These are phyloP conservation scores for Hippoglossus hippoglossus DNA, from an alignment of 2,797 vertebrate genomes.

Conservation along the genomic window DNA sequence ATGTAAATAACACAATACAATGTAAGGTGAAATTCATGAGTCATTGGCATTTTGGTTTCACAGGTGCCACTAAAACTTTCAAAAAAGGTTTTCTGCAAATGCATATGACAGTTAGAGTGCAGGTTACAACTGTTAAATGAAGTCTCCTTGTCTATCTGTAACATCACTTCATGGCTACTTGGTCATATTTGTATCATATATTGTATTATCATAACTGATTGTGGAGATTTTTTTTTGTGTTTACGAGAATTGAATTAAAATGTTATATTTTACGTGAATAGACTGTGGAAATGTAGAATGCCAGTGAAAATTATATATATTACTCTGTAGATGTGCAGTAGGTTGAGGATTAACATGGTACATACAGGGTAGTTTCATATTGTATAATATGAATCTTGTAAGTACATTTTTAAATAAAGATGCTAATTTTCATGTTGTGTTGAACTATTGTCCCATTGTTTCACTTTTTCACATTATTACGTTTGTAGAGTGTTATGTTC, in stretches of 20 bases:
- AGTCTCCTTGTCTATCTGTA: constrained; percentile 27
- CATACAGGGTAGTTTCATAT: constrained; percentile 39
- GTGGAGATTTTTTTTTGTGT: constrained; percentile 37
- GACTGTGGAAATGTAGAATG: constrained; percentile 30
- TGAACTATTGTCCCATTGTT: neutral
- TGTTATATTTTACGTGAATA: constrained; percentile 36
- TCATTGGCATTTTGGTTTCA: neutral
- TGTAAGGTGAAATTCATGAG: neutral
- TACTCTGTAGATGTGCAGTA: constrained; percentile 12
- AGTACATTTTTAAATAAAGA: constrained; percentile 76
- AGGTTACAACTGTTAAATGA: constrained; percentile 16
- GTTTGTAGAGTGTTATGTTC: too few species aligned
- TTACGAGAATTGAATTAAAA: constrained; percentile 33
- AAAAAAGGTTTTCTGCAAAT: constrained; percentile 11
- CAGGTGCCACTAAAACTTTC: neutral
- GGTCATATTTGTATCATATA: constrained; percentile 64
- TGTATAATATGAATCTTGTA: constrained; percentile 62
- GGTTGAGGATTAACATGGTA: constrained; percentile 53
- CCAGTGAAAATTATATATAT: constrained; percentile 26
- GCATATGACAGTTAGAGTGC: neutral
- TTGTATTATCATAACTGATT: constrained; percentile 45
- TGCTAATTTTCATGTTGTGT: constrained; percentile 22
- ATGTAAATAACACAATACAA: constrained; percentile 15
- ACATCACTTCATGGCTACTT: constrained; percentile 15
- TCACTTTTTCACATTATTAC: neutral